Base-by-base conservation (phyloP, 2,113 vertebrate species). In the Elachura formosa region DNA sequence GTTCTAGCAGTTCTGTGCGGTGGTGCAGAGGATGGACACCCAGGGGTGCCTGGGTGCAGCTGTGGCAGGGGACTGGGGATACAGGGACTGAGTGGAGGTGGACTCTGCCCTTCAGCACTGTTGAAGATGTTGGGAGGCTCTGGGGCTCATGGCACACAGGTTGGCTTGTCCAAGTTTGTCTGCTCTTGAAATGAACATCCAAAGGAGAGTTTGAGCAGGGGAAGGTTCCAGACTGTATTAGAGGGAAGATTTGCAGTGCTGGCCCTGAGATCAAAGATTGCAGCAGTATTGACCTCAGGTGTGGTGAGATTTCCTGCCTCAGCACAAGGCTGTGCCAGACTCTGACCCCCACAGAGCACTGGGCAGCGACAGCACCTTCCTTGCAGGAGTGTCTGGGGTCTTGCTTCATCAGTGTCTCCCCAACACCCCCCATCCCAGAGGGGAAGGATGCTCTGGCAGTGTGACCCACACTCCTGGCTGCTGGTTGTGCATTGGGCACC, bases 261-360 rank as follows among this genome's bases (percentile, higher is more conserved):
- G 87, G 49, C 90, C 8, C 14, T 29, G 55, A 61, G 22, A 58
- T 40, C 2, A 6, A 48, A 90, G 72, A 71, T 92, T 96, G 90
- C 82, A 84, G 92, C 77, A 88, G 48, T 54, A 90, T 84, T 90
- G 92, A 90, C 83, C 90, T 90, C 59, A 22, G 76, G 43, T 45
- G 62, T 18, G 46, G 45, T 0, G 2, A 62, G 63, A 72, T 64
- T 79, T 64, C 92, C 71, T 17, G 41, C 5, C 64, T 90, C 86
- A 89, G 88, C 96, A 90, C 51, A 31, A 67, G 88, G 61, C 51
- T 28, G 1, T 5, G 41, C 88, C 67, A 0, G 0, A 1, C 43
- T 87, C 79, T 59, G 17, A 63, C 51, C 56, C 75, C 41, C 11
- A 1, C 64, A 56, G 16, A 41, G 14, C 2, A 1, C 59, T 4